A percentile compares a stretch with the other conserved stretches of the same genome.
These are phyloP conservation scores for Saccopteryx bilineata DNA, from an alignment of 2,113 vertebrate genomes.

Conservation along the genomic window DNA sequence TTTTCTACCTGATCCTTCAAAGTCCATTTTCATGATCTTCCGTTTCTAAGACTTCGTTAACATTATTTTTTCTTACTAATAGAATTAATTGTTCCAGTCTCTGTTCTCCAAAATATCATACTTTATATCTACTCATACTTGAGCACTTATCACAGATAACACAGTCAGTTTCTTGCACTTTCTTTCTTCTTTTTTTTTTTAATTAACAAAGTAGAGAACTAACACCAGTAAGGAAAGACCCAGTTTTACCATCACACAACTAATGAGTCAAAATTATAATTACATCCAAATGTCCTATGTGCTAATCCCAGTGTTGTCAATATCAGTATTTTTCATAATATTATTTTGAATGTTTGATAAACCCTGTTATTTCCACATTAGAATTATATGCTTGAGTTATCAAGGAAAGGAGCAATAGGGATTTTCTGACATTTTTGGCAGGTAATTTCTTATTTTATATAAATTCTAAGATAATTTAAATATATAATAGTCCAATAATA, in stretches of 20 bases:
- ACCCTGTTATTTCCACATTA: neutral
- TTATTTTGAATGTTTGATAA: neutral
- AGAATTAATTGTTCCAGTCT: neutral
- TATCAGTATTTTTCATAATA: neutral
- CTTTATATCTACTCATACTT: neutral
- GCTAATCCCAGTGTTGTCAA: neutral
- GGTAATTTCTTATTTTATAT: conserved; percentile 32
- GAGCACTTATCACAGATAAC: neutral
- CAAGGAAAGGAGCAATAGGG: neutral
- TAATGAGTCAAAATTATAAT: neutral
- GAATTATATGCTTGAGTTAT: neutral
- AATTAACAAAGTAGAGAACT: neutral
- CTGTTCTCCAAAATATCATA: neutral
- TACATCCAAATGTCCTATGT: neutral
- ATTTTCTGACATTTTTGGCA: conserved; percentile 21
- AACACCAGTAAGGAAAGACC: neutral
- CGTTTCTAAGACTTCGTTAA: neutral
- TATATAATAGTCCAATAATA: neutral
- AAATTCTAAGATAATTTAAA: conserved; percentile 1
- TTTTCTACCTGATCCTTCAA: neutral
- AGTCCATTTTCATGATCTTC: neutral
- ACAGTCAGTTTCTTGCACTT: neutral
- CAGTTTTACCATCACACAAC: neutral
- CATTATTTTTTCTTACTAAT: neutral
- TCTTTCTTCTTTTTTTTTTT: neutral